These are phyloP conservation scores for Laterallus jamaicensis DNA, from an alignment of 2,113 vertebrate genomes.

Conservation along the genomic window DNA sequence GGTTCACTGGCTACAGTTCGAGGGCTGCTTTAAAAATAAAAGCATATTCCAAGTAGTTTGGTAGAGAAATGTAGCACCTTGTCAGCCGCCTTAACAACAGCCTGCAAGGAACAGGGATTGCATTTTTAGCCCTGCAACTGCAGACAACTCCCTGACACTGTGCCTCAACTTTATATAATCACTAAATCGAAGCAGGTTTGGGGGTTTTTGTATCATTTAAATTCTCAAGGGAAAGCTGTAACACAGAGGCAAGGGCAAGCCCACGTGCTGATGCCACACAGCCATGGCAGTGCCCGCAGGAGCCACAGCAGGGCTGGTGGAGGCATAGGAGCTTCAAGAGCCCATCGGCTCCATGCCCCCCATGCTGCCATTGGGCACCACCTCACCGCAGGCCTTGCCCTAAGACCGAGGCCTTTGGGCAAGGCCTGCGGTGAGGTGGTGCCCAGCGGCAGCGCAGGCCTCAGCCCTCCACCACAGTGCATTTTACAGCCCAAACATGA, in stretches of 20 bases:
- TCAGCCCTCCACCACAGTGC: neutral
- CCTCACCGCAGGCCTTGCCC: neutral
- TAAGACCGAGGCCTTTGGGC: neutral
- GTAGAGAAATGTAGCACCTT: neutral
- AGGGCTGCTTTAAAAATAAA: neutral
- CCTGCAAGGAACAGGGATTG: fast-evolving
- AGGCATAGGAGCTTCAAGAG: too few relatives aligned
- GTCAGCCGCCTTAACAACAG: fast-evolving
- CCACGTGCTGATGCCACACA: neutral
- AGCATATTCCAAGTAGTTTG: neutral
- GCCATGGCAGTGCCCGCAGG: fast-evolving
- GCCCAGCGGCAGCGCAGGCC: neutral
- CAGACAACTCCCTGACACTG: neutral
- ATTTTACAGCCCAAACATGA: fast-evolving
- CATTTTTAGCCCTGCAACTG: neutral
- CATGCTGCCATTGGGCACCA: neutral
- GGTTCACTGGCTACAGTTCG: neutral
- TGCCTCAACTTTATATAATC: neutral
- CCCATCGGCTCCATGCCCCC: too few relatives aligned
- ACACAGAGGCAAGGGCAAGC: neutral
- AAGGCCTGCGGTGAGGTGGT: too few relatives aligned
- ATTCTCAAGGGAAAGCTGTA: neutral
- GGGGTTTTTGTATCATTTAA: neutral
- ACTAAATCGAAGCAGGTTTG: neutral
- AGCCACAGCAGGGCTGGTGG: neutral